Conservation (phyloP, 1,140 invertebrate species). For the Drosophila nebulosa region DNA sequence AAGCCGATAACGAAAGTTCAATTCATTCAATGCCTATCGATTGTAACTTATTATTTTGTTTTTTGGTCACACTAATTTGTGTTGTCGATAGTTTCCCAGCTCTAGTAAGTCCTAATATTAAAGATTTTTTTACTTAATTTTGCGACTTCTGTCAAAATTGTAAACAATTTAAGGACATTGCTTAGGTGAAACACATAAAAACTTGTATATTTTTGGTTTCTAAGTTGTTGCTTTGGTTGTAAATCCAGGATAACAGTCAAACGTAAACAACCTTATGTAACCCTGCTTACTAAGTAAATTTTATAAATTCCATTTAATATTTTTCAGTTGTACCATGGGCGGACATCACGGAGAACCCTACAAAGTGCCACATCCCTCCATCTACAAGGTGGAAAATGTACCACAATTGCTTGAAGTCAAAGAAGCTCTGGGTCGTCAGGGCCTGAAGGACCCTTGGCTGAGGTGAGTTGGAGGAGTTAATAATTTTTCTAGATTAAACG, state of each 20-base stretch:
- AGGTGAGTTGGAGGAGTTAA: slow-evolving; percentile 80
- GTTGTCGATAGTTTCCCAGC: no score
- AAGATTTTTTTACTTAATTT: not conserved
- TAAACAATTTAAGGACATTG: not conserved
- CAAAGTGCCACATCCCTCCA: slow-evolving; percentile 86
- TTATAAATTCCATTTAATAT: slow-evolving; percentile 1
- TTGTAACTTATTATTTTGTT: not conserved
- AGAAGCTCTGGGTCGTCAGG: slow-evolving; percentile 84
- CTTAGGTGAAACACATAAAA: not conserved
- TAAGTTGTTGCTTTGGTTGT: not conserved
- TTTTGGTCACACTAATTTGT: not conserved
- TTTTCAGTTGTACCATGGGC: slow-evolving; percentile 81
- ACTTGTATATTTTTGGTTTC: not conserved
- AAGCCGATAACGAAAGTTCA: not conserved
- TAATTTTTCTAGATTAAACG: no score
- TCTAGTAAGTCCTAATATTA: no score
- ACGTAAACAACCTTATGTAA: slow-evolving; percentile 58
- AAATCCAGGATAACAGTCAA: not conserved
- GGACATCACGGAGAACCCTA: slow-evolving; percentile 82
- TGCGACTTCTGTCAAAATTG: not conserved
- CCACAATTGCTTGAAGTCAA: slow-evolving; percentile 84
- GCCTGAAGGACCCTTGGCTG: slow-evolving; percentile 90
- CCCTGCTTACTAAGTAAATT: not conserved
- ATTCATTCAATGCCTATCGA: no score
- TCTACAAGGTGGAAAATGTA: slow-evolving; percentile 88